phyloP scores from a whole-genome alignment of 2,888 invertebrate genomes.

The Cosmorhoe ocellata region DNA sequence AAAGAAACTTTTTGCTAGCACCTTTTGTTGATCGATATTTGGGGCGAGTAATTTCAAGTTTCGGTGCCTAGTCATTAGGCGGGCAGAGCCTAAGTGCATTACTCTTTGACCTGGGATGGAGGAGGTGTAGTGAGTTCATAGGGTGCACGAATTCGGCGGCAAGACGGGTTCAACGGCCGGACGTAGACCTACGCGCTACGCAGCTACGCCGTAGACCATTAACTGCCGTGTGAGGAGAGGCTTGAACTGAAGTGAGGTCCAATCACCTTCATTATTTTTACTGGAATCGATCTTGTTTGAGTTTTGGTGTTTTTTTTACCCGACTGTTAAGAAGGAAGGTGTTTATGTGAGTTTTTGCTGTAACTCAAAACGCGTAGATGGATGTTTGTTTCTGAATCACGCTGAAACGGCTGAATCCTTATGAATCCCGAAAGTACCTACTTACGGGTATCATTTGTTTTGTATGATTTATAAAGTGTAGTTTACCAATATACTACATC shows the following conservation, averaged over 20 bases:
- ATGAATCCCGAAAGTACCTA: no score
- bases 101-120: conserved; percentile 60
- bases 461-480: no score
- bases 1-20: conserved; percentile 3
- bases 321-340: no score
- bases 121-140: conserved; percentile 61
- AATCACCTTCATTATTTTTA: conserved; percentile 23
- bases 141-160: conserved; percentile 68
- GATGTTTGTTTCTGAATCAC: no score
- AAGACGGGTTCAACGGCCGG: conserved; percentile 64
- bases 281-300: background rate
- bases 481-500: no score
- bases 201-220: conserved; percentile 73
- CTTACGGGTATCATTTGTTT: no score
- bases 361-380: no score
- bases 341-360: no score
- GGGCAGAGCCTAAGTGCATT: conserved; percentile 47
- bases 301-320: background rate
- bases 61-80: conserved; percentile 22
- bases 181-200: conserved; percentile 75
- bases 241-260: conserved; percentile 23
- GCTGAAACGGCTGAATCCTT: no score
- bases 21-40: conserved; percentile 8
- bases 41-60: conserved; percentile 16
- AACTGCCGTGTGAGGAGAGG: conserved; percentile 41